Evolutionary conservation across 2,113 vertebrate genomes (phyloP), one percentile per base, ranked within the genome.

Genomic region (Tetrao urogallus): DNA sequence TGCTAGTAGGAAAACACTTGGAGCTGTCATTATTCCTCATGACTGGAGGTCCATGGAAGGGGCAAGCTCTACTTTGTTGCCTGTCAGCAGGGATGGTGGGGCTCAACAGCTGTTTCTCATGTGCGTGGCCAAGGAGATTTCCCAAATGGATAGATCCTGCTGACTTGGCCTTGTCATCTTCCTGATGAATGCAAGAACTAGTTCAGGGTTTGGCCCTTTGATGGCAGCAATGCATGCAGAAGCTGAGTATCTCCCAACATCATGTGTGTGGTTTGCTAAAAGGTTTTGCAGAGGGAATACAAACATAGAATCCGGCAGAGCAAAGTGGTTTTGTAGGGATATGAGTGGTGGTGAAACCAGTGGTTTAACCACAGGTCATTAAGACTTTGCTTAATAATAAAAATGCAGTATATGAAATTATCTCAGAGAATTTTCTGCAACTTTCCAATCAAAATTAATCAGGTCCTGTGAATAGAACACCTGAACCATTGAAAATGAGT

Each of bases 401-500:
- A 91, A 11, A 32, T 74, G 69, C 86, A 91, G 82, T 76, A 65
- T 36, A 87, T 79, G 40, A 79, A 66, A 87, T 45, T 48, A 8
- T 82, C 76, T 89, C 18, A 56, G 36, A 54, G 19, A 75, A 14
- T 54, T 88, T 94, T 71, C 89, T 91, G 70, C 56, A 54, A 6
- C 66, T 92, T 97, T 95, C 36, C 36, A 50, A 32, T 87, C 18
- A 54, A 73, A 93, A 88, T 93, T 86, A 95, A 82, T 89, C 84
- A 45, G 63, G 11, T 61, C 20, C 71, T 83, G 17, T 88, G 50
- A 61, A 65, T 60, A 28, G 20, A 79, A 79, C 45, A 91, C 64
- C 95, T 79, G 95, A 78, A 87, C 88, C 13, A 66, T 79, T 79
- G 88, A 61, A 93, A 93, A 95, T 91, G 32, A 95, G 94, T 97